phyloP scores from a whole-genome alignment of 1,140 invertebrate species.

The Aphidius gifuensis region DNA sequence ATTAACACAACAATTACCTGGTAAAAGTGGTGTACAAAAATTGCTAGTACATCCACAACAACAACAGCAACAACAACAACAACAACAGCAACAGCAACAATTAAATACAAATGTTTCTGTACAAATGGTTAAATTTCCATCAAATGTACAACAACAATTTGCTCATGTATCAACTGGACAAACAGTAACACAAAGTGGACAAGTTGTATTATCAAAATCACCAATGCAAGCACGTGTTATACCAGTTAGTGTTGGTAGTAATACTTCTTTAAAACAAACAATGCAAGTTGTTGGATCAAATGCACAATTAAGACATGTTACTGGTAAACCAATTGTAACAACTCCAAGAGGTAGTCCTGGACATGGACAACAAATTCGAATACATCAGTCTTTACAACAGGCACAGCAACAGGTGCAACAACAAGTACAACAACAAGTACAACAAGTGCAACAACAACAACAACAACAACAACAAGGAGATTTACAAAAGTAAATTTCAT shows the following conservation, averaged over 20 bases:
- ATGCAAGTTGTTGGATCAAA: slow-evolving; percentile 57
- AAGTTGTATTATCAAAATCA: slow-evolving; percentile 50
- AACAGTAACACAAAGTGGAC: slow-evolving; percentile 42
- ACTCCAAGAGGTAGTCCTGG: slow-evolving; percentile 47
- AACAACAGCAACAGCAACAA: slow-evolving; percentile 68
- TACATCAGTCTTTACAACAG: slow-evolving; percentile 41
- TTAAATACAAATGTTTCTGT: slow-evolving; percentile 61
- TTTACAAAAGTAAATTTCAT: no score
- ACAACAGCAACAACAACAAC: slow-evolving; percentile 63
- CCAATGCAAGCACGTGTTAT: slow-evolving; percentile 54
- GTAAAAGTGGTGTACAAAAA: slow-evolving; percentile 56
- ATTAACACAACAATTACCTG: slow-evolving; percentile 56
- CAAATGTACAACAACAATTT: slow-evolving; percentile 56
- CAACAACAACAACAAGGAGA: no score
- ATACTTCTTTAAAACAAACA: slow-evolving; percentile 54
- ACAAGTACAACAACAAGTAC: slow-evolving; percentile 30
- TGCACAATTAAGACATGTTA: slow-evolving; percentile 46
- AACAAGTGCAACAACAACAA: no score
- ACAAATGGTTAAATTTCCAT: slow-evolving; percentile 28
- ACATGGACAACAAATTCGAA: slow-evolving; percentile 46
- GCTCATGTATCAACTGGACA: slow-evolving; percentile 51
- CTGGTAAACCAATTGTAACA: slow-evolving; percentile 47
- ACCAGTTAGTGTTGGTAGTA: slow-evolving; percentile 54
- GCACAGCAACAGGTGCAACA: no score
- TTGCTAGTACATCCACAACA: slow-evolving; percentile 60